Evolutionary conservation across 2,888 invertebrate genomes (phyloP), one percentile per base, ranked within the genome.

Genomic region (Panzeria rudis): DNA sequence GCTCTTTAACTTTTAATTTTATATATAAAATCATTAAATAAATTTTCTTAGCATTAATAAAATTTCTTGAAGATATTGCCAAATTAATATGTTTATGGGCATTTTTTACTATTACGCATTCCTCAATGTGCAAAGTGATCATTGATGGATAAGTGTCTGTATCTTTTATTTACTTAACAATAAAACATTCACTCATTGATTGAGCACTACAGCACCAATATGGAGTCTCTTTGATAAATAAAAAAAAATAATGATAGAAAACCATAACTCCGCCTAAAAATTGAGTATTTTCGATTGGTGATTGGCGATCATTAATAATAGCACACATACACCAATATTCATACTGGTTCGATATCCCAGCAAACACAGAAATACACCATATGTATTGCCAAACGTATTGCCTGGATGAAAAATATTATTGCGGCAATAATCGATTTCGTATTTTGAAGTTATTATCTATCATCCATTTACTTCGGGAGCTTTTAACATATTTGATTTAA

Each of bases 201-300:
- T 50, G 44, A 56, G 1, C 25, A 25, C 5, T 20, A 52, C 6
- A 44, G 5, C 23, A 29, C 41, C 50, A 81, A 66, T 68, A 73
- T 81, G 73, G 47, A 73, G 73, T 52, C 41, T 29, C 8, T 20
- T 29, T 38, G 8, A 13, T 38, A 38, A 9, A 13, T 11, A 38
- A 13, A 13, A 13, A 38, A 38, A 13, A 13, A 9, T 3, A 38
- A 2, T 13, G 3, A 44, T 44, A 62, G 13, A 17, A 76, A 35
- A 6, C 0, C 17, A 32, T 66, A 50, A 29, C 80, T 73, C 80
- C 80, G 80, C 80, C 80, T 66, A 41, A 11, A 71, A 71, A 52
- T 71, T 79, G 20, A 64, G 13, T 13, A 62, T 23, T 20, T 41
- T 25, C 20, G 54, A 64, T 76, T 76, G 75, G 75, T 5, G 76